These are phyloP conservation scores for Nemurella pictetii DNA, from an alignment of 2,888 invertebrate species.

Conservation along the genomic window DNA sequence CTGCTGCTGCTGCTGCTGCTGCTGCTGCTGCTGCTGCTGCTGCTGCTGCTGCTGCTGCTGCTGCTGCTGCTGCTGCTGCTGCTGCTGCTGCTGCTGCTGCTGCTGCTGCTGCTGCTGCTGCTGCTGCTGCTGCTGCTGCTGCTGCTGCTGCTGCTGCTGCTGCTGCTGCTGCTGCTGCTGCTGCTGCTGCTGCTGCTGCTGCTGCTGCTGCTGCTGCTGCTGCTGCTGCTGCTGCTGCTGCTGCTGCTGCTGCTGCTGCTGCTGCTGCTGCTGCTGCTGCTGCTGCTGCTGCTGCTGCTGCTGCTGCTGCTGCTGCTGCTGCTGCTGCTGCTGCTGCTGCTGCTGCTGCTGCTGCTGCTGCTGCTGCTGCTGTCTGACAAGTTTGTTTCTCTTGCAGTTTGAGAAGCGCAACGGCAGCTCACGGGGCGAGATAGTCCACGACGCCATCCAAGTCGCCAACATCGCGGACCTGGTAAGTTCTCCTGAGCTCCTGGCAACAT, in stretches of 20 bases:
- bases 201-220: constrained; percentile 4
- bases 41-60: constrained; percentile 4
- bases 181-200: constrained; percentile 4
- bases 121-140: constrained; percentile 4
- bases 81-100: constrained; percentile 4
- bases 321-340: constrained; percentile 4
- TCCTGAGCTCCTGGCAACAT: too few relatives aligned
- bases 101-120: constrained; percentile 4
- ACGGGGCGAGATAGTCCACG: constrained; percentile 85
- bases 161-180: constrained; percentile 4
- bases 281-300: constrained; percentile 4
- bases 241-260: constrained; percentile 4
- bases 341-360: constrained; percentile 4
- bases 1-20: constrained; percentile 4
- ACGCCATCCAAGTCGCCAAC: constrained; percentile 95
- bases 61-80: constrained; percentile 4
- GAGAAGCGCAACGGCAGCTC: constrained; percentile 89
- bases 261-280: constrained; percentile 4
- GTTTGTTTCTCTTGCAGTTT: constrained; percentile 63
- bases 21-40: constrained; percentile 4
- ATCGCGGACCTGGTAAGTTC: constrained; percentile 91
- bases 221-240: constrained; percentile 4
- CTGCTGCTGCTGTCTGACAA: constrained; percentile 4
- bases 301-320: constrained; percentile 4
- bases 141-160: constrained; percentile 4